Evolutionary conservation across 2,113 vertebrate genomes (phyloP), one percentile per base, ranked within the genome.

Genomic region (Dasypus novemcinctus): DNA sequence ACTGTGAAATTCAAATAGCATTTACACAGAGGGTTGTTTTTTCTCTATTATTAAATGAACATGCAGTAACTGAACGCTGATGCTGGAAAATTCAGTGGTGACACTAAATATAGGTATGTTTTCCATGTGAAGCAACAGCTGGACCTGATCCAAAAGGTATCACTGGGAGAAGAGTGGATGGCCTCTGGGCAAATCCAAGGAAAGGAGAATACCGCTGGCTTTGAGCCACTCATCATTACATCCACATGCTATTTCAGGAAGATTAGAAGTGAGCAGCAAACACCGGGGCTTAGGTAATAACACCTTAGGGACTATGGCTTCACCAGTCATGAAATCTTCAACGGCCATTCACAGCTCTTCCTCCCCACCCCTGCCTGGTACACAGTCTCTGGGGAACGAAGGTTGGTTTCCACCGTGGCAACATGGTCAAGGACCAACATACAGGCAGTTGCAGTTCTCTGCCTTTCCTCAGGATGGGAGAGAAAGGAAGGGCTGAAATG

Each of bases 391-490:
- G 29, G 36, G 13, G 25, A 3, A 7, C 13, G 23, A 1, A 7
- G 0, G 0, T 0, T 3, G 1, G 2, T 13, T 21, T 14, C 64
- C 31, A 31, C 78, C 54, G n/a, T 2, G 57, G 27, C 11, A 18
- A 83, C 85, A 46, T 2, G 29, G 66, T 31, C 17, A 4, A 23
- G 61, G 71, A n/a, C 38, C 54, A 31, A 2, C 11, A 1, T 15
- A 0, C 0, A 68, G 38, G 23, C 0, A 0, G 1, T 1, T 0
- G 0, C 7, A 8, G 14, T 23, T 36, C 49, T 33, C 41, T 17
- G 3, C 7, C 4, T 41, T 17, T 27, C 64, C 89, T 59, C 63
- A 52, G 46, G 15, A 41, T 5, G 1, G 0, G 17, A 79, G 20
- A 46, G 52, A 69, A 83, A 64, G 1, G 6, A 25, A 31, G 9